Evolutionary conservation across 2,888 invertebrate genomes (phyloP).

Genomic region (Rotaria sp.): DNA sequence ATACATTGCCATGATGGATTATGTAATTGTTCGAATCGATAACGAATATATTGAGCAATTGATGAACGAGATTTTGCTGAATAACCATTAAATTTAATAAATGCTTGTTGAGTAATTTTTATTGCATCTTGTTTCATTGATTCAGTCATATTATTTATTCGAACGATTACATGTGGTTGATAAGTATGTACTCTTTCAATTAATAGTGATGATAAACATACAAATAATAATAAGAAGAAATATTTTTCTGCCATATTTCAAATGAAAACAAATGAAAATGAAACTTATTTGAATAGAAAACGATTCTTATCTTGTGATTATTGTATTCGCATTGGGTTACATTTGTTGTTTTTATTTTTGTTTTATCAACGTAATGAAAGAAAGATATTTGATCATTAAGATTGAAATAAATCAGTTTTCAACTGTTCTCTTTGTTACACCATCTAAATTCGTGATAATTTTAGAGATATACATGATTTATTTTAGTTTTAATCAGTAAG

Average conservation of each 20-base stretch:
- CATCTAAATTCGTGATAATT: no score
- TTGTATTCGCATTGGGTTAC: background rate
- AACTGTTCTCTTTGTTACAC: no score
- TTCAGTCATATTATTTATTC: background rate
- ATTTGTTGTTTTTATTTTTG: no score
- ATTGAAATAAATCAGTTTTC: no score
- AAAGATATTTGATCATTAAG: no score
- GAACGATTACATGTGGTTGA: background rate
- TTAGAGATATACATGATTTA: no score
- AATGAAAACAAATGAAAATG: conserved; percentile 1
- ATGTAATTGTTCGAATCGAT: background rate
- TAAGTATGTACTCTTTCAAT: background rate
- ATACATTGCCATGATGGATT: background rate
- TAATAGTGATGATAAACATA: background rate
- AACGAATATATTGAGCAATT: background rate
- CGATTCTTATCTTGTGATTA: background rate
- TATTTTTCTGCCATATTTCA: background rate
- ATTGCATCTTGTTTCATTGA: background rate
- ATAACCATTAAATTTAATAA: background rate
- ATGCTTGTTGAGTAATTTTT: background rate
- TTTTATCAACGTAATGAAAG: no score
- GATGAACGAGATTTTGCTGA: background rate
- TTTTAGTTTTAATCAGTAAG: no score
- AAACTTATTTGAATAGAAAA: background rate
- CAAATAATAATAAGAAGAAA: background rate